Evolutionary conservation across 1,140 invertebrate genomes (phyloP).

Genomic region (Nixonia krombeini): DNA sequence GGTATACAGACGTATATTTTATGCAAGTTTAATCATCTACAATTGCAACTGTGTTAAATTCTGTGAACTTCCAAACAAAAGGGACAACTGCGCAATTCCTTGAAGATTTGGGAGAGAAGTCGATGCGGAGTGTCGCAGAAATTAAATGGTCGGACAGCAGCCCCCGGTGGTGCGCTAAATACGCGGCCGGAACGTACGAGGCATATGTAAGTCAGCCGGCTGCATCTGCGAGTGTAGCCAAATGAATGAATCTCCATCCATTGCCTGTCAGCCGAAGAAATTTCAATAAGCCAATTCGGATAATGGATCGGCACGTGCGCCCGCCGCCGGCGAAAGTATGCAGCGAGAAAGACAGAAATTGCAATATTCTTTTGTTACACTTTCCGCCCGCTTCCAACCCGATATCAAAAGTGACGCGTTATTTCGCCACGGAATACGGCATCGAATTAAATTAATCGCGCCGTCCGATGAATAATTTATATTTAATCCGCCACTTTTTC

Average conservation of each 20-base stretch:
- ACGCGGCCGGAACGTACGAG: slow-evolving; percentile 22
- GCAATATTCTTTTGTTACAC: too few relatives aligned
- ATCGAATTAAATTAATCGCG: too few relatives aligned
- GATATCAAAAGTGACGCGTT: too few relatives aligned
- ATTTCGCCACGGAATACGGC: too few relatives aligned
- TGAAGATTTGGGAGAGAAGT: slow-evolving; percentile 32
- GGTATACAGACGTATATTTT: too few relatives aligned
- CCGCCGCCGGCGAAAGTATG: slow-evolving; percentile 49
- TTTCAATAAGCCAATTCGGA: slow-evolving; percentile 71
- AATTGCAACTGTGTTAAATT: too few relatives aligned
- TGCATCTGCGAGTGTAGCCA: slow-evolving; percentile 59
- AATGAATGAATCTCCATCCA: slow-evolving; percentile 67
- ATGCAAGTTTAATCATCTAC: too few relatives aligned
- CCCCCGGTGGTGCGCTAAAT: slow-evolving; percentile 31
- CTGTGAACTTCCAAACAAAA: too few relatives aligned
- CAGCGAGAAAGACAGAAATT: slow-evolving; percentile 21
- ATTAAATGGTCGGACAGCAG: slow-evolving; percentile 49
- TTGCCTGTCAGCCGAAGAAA: slow-evolving; percentile 65
- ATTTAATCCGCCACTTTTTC: too few relatives aligned
- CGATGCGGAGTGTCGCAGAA: slow-evolving; percentile 35
- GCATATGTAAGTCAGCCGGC: slow-evolving; percentile 33
- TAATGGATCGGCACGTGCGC: slow-evolving; percentile 68
- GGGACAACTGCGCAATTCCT: slow-evolving; percentile 31
- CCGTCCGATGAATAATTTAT: too few relatives aligned
- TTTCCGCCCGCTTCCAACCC: too few relatives aligned